These are phyloP conservation scores for Ceriagrion tenellum DNA, from an alignment of 2,888 invertebrate species.

Conservation along the genomic window DNA sequence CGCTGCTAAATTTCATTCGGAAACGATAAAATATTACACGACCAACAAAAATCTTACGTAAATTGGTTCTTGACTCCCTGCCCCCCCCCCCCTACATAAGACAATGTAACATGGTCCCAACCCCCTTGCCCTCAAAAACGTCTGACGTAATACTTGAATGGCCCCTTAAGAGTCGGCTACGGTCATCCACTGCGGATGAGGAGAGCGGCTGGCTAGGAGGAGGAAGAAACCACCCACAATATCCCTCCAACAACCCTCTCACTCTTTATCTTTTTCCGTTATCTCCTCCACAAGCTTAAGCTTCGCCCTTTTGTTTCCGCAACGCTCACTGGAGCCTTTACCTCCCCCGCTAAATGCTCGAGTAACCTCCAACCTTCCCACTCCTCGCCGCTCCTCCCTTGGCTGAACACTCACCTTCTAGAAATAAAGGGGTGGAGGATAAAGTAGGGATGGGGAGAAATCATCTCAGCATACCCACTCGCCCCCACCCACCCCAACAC, in stretches of 20 bases:
- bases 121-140: no score
- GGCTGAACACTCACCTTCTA: background rate
- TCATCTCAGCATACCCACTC: no score
- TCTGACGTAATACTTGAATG: no score
- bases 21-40: no score
- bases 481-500: background rate
- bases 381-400: background rate
- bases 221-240: background rate
- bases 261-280: conserved; percentile 59
- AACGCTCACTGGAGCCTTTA: conserved; percentile 29
- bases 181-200: background rate
- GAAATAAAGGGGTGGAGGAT: no score
- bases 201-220: background rate
- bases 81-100: no score
- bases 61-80: no score
- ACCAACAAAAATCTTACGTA: no score
- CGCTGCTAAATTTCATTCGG: no score
- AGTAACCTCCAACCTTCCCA: background rate
- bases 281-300: conserved; percentile 45
- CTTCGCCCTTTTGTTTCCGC: conserved; percentile 48
- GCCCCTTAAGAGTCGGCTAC: background rate
- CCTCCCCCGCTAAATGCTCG: conserved; percentile 17
- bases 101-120: no score
- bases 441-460: background rate
- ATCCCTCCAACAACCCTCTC: no score